A percentile compares a stretch with the other conserved stretches of the same genome.
phyloP scores from a whole-genome alignment of 2,113 vertebrate species.

The Telmatochromis sp. region DNA sequence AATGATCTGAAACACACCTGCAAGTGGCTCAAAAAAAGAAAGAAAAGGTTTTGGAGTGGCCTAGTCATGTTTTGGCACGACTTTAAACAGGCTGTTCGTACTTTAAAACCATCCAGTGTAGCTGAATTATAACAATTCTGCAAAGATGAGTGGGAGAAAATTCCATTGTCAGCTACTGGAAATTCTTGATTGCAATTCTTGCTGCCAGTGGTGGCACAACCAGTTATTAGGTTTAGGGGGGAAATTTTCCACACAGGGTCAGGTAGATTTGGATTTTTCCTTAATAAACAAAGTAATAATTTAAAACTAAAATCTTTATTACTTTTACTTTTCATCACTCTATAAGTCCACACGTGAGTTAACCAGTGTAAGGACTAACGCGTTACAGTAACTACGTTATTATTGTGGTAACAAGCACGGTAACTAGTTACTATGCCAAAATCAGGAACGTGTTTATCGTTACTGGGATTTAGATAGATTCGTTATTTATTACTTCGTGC shows the following conservation, averaged over 20 bases:
- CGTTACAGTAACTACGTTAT: accelerated
- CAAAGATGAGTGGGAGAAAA: not conserved
- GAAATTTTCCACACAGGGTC: not conserved
- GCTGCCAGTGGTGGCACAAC: not conserved
- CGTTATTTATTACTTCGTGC: accelerated
- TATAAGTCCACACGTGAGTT: not conserved
- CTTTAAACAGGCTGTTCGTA: not conserved
- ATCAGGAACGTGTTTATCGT: not conserved
- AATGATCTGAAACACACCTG: not conserved
- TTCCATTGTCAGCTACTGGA: not conserved
- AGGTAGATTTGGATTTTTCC: not conserved
- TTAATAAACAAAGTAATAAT: not conserved
- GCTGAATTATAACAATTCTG: not conserved
- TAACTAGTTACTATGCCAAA: not conserved
- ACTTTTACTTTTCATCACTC: not conserved
- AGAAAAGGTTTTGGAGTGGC: not conserved
- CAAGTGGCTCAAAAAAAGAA: not conserved
- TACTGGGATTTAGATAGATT: not conserved
- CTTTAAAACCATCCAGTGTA: not conserved
- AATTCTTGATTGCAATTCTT: not conserved
- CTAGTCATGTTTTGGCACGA: not conserved
- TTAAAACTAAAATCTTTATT: not conserved
- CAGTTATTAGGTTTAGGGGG: not conserved
- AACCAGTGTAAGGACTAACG: not conserved
- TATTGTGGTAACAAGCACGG: not conserved